phyloP scores from a whole-genome alignment of 2,113 vertebrate genomes.

The Erythrolamprus reginae region DNA sequence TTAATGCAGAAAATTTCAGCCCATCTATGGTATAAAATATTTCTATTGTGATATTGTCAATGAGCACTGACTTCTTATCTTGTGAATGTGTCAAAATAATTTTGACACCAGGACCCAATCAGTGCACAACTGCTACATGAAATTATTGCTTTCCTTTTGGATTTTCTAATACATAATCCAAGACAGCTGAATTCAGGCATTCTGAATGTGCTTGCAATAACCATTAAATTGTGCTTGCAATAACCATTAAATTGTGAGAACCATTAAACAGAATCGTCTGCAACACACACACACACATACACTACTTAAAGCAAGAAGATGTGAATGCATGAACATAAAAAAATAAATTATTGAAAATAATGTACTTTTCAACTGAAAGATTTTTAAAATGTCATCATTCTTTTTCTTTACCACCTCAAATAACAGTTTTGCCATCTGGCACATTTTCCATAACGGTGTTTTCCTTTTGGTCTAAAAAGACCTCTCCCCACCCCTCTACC shows the following conservation, averaged over 20 bases:
- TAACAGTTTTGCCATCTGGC: slow-evolving; percentile 28
- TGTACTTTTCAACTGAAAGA: neutral
- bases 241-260: neutral
- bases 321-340: neutral
- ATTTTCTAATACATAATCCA: neutral
- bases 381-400: slow-evolving; percentile 1
- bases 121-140: neutral
- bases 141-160: neutral
- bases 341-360: neutral
- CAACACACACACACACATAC: neutral
- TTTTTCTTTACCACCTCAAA: neutral
- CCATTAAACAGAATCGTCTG: neutral
- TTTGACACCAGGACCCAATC: neutral
- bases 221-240: neutral
- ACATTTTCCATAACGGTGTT: slow-evolving; percentile 40
- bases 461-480: slow-evolving; percentile 21
- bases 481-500: neutral
- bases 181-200: neutral
- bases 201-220: neutral
- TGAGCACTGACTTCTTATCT: neutral
- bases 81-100: neutral
- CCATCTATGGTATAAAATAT: too few species aligned
- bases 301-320: neutral
- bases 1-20: neutral
- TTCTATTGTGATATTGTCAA: neutral